Percentiles rank a stretch among this genome's conserved stretches.
Conservation (phyloP, 2,797 vertebrate species). For the Lateolabrax maculatus region DNA sequence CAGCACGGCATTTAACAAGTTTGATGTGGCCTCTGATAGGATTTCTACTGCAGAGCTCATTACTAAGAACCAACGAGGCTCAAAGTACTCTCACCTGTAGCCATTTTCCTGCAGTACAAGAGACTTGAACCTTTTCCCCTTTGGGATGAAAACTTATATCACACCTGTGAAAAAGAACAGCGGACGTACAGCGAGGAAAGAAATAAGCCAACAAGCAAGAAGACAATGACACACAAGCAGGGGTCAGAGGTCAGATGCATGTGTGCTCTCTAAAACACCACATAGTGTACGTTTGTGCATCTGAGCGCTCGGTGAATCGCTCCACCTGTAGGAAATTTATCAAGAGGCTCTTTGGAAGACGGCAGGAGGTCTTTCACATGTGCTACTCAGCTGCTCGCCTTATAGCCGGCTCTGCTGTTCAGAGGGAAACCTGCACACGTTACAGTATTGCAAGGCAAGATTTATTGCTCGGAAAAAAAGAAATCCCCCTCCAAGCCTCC, state of each 20-base stretch:
- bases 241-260: conserved; percentile 56
- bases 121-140: conserved; percentile 19
- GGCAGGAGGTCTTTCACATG: conserved; percentile 85
- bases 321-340: conserved; percentile 87
- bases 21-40: conserved; percentile 56
- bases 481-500: conserved; percentile 76
- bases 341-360: conserved; percentile 82
- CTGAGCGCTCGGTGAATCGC: conserved; percentile 82
- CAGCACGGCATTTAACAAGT: conserved; percentile 50
- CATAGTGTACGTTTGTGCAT: conserved; percentile 79
- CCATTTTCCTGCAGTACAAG: conserved; percentile 42
- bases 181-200: conserved; percentile 43
- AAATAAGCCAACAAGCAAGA: conserved; percentile 16
- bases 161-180: conserved; percentile 48
- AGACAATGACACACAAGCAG: neutral
- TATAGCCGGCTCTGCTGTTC: conserved; percentile 65
- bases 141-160: conserved; percentile 55
- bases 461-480: conserved; percentile 84
- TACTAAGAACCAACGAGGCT: conserved; percentile 70
- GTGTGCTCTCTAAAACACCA: conserved; percentile 76
- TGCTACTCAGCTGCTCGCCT: conserved; percentile 89
- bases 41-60: conserved; percentile 73
- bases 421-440: conserved; percentile 81
- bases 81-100: conserved; percentile 76
- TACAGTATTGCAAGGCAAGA: conserved; percentile 86